A percentile compares a stretch with the other conserved stretches of the same genome.
These are phyloP conservation scores for Bombus sibiricus DNA, from an alignment of 1,140 invertebrate genomes.

Conservation along the genomic window DNA sequence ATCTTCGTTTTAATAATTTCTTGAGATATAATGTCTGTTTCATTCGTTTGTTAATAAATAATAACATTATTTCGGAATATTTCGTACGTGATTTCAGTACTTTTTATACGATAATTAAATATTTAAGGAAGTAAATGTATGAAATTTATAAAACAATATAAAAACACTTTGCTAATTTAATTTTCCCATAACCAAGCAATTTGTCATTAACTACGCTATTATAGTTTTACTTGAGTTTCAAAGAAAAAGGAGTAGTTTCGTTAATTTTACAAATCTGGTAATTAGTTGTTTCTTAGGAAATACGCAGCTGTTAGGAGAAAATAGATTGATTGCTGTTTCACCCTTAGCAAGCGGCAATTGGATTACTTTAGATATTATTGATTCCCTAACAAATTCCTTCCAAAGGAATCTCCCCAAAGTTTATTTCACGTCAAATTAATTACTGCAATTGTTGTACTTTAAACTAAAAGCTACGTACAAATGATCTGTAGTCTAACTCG, in stretches of 20 bases:
- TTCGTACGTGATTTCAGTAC: too few species aligned
- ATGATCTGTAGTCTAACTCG: not conserved
- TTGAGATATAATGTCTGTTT: too few species aligned
- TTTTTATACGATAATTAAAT: too few species aligned
- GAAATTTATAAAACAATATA: too few species aligned
- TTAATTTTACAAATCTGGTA: not conserved
- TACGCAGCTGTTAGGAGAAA: not conserved
- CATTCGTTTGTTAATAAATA: too few species aligned
- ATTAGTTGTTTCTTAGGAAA: not conserved
- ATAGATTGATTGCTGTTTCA: not conserved
- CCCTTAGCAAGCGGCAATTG: not conserved
- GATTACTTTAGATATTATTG: constrained; percentile 27
- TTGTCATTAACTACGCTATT: too few species aligned
- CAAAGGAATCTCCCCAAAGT: constrained; percentile 1
- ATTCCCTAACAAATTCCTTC: constrained; percentile 23
- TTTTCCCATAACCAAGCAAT: too few species aligned
- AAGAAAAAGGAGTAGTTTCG: too few species aligned
- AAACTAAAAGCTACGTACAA: not conserved
- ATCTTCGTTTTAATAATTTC: too few species aligned
- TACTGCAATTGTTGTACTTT: not conserved
- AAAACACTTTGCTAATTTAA: too few species aligned
- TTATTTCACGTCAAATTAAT: constrained; percentile 30
- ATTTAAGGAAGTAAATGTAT: too few species aligned
- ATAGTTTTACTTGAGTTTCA: not conserved
- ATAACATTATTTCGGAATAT: too few species aligned